phyloP scores from a whole-genome alignment of 2,888 invertebrate species.

The Ommatoiulus sabulosus region DNA sequence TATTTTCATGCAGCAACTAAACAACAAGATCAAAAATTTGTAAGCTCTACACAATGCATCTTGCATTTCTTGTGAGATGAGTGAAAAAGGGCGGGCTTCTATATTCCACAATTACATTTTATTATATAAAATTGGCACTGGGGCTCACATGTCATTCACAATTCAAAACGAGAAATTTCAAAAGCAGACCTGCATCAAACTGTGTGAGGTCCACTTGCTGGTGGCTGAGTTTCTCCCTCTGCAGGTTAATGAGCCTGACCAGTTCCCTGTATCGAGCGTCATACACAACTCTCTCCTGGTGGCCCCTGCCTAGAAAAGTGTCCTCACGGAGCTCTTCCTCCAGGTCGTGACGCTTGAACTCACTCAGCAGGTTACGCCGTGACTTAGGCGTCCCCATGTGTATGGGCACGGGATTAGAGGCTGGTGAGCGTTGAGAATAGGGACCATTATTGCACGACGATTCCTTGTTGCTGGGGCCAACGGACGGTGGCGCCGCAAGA shows the following conservation, averaged over 20 bases:
- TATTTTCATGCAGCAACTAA: too few relatives aligned
- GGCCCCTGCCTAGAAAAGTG: constrained; percentile 35
- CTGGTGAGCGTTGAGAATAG: background rate
- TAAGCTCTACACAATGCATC: too few relatives aligned
- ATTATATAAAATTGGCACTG: too few relatives aligned
- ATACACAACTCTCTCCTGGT: constrained; percentile 61
- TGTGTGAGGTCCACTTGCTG: constrained; percentile 93
- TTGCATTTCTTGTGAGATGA: too few relatives aligned
- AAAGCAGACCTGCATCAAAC: constrained; percentile 66
- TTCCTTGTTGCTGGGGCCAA: background rate
- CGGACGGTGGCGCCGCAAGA: background rate
- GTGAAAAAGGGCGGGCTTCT: too few relatives aligned
- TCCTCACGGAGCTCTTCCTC: constrained; percentile 57
- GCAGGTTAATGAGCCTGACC: constrained; percentile 88
- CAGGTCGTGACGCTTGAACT: constrained; percentile 53
- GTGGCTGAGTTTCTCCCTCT: constrained; percentile 87
- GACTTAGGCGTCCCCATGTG: constrained; percentile 57
- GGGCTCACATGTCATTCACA: too few relatives aligned
- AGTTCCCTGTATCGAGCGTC: constrained; percentile 85
- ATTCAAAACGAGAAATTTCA: too few relatives aligned
- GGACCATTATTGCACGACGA: background rate
- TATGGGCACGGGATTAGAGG: constrained; percentile 48
- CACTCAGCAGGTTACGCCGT: constrained; percentile 53
- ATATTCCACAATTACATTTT: too few relatives aligned
- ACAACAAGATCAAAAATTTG: too few relatives aligned